Evolutionary conservation across 1,140 invertebrate genomes (phyloP).

Genomic region (Euwallacea fornicatus): DNA sequence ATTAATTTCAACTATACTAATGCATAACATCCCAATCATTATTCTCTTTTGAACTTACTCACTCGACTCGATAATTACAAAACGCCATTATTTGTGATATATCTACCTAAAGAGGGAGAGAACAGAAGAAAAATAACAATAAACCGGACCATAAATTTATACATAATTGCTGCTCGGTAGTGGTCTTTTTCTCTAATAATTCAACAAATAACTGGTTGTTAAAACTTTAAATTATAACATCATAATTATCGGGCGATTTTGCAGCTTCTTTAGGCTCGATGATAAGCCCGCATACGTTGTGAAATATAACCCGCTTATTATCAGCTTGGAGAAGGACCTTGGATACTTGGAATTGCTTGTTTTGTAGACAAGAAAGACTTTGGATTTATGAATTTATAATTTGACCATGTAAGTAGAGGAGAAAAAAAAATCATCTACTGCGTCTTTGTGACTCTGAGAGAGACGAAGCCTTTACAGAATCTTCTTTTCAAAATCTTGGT

Average conservation of each 20-base stretch:
- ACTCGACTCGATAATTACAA: slow-evolving; percentile 16
- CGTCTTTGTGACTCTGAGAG: too few relatives aligned
- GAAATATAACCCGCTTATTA: slow-evolving; percentile 18
- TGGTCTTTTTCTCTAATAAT: slow-evolving; percentile 25
- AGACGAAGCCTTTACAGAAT: too few relatives aligned
- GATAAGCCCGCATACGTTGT: slow-evolving; percentile 6
- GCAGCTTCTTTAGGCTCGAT: background rate
- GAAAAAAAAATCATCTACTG: too few relatives aligned
- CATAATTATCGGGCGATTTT: slow-evolving; percentile 22
- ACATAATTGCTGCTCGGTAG: slow-evolving; percentile 19
- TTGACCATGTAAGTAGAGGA: background rate
- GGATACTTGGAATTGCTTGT: too few relatives aligned
- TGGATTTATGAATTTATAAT: too few relatives aligned
- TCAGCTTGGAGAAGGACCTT: background rate
- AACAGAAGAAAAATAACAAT: slow-evolving; percentile 26
- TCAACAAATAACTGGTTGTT: slow-evolving; percentile 24
- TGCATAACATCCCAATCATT: background rate
- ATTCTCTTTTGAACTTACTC: slow-evolving; percentile 12
- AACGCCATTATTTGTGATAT: slow-evolving; percentile 20
- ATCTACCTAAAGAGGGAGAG: slow-evolving; percentile 24
- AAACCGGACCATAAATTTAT: slow-evolving; percentile 22
- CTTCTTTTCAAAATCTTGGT: too few relatives aligned
- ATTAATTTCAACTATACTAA: background rate
- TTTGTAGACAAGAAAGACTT: too few relatives aligned
- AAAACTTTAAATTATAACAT: slow-evolving; percentile 24